These are phyloP conservation scores for Dicranocentrus wangi DNA, from an alignment of 2,888 invertebrate genomes.

Conservation along the genomic window DNA sequence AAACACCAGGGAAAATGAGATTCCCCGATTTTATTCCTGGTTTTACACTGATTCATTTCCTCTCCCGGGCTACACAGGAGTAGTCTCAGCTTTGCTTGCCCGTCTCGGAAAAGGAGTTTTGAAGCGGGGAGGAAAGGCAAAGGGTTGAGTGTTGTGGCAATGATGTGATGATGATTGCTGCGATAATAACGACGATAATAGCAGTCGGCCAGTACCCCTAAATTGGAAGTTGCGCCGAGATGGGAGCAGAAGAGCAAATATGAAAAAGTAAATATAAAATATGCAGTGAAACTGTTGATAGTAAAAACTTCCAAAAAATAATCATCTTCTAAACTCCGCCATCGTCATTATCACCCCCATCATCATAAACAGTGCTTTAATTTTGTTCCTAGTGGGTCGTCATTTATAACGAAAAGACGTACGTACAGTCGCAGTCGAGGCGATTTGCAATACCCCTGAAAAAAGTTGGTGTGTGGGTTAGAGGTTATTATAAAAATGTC, in stretches of 20 bases:
- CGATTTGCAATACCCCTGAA: no score
- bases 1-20: slow-evolving; percentile 20
- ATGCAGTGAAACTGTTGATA: no score
- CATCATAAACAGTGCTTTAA: slow-evolving; percentile 9
- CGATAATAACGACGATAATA: slow-evolving; percentile 23
- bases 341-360: background rate
- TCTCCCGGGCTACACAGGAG: slow-evolving; percentile 26
- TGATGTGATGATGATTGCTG: slow-evolving; percentile 12
- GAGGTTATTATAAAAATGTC: no score
- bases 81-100: background rate
- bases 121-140: slow-evolving; percentile 10
- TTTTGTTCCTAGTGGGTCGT: background rate
- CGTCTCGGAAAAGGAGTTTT: background rate
- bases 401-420: background rate
- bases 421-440: no score
- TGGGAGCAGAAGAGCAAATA: no score
- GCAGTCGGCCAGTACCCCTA: background rate
- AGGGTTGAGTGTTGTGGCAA: slow-evolving; percentile 7
- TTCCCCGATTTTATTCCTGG: slow-evolving; percentile 48
- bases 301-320: background rate
- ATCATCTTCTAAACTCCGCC: slow-evolving; percentile 4
- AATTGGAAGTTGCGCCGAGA: background rate
- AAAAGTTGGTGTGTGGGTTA: no score
- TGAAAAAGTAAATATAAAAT: no score
- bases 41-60: slow-evolving; percentile 57